Conservation (phyloP, 2,113 vertebrate genomes). For the Aegotheles bennettii region DNA sequence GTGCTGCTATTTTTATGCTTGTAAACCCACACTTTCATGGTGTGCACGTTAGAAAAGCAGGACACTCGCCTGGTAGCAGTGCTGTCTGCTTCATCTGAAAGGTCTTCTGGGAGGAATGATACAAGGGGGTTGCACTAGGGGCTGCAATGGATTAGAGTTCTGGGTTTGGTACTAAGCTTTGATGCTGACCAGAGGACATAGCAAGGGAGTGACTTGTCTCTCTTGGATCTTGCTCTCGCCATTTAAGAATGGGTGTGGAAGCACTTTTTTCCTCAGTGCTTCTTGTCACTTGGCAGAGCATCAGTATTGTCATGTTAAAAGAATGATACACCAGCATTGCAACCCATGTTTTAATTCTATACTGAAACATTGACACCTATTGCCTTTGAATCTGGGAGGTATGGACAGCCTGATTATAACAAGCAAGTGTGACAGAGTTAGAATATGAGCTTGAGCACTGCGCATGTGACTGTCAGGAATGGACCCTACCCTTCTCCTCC, state of each 20-base stretch:
- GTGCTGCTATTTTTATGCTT: background rate
- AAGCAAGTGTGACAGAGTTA: background rate
- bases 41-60: background rate
- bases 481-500: background rate
- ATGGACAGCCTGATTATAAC: background rate
- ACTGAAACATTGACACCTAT: background rate
- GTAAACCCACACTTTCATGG: background rate
- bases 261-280: background rate
- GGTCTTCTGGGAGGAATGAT: background rate
- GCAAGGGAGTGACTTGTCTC: background rate
- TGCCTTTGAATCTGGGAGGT: rapidly evolving
- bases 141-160: background rate
- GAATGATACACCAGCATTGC: background rate
- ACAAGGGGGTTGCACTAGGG: background rate
- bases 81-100: background rate
- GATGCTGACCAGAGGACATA: background rate
- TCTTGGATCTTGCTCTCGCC: background rate
- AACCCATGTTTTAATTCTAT: background rate
- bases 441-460: background rate
- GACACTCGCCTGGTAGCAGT: background rate
- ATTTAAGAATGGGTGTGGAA: background rate
- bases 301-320: background rate
- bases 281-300: background rate
- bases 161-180: background rate
- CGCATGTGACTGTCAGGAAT: background rate